Base-by-base conservation (phyloP, 2,797 vertebrate species). In the Geotria australis region DNA sequence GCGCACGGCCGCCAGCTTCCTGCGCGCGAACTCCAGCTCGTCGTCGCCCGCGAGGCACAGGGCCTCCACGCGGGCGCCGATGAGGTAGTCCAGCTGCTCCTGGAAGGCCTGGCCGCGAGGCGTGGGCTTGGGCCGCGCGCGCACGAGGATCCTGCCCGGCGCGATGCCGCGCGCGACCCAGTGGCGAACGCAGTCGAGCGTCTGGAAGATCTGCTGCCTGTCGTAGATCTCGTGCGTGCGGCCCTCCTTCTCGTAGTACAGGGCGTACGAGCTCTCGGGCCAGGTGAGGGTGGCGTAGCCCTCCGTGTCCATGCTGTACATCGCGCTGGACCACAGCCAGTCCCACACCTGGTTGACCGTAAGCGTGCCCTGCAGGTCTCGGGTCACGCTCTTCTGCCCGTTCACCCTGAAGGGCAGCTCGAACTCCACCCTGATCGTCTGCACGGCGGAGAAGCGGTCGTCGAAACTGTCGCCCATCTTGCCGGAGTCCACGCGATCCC, bases 221-320 rank as follows among this genome's bases (percentile, higher is more conserved):
- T 98, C 91, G 3, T 98, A 98, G 68, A 98, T 96, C 74, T 98
- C 89, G 56, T 83, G 98, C 74, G 81, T 74, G 1, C 78, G 85
- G 7, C 85, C 89, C 64, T 95, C 94, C 69, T 96, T 96, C 71
- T 93, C 84, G 67, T 96, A 98, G 49, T 85, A 80, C 60, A 98
- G 73, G 61, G 83, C 76, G 70, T 88, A 95, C 46, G 51, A n/a
- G 15, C 55, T 24, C 51, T 15, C 12, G 51, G 51, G 8, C n/a
- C 51, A 51, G 15, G n/a, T 55, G 24, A 38, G 38, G 24, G 38
- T 38, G 24, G 38, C 24, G 24, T 38, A 38, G 24, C 24, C 38
- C 24, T 38, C 24, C 24, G 24, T 5, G 24, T 38, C 24, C 24
- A 38, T 38, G 24, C 24, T 9, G 15, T 24, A n/a, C 9, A 8